Base-by-base conservation (phyloP, 2,888 invertebrate species). In the Autographa gamma region DNA sequence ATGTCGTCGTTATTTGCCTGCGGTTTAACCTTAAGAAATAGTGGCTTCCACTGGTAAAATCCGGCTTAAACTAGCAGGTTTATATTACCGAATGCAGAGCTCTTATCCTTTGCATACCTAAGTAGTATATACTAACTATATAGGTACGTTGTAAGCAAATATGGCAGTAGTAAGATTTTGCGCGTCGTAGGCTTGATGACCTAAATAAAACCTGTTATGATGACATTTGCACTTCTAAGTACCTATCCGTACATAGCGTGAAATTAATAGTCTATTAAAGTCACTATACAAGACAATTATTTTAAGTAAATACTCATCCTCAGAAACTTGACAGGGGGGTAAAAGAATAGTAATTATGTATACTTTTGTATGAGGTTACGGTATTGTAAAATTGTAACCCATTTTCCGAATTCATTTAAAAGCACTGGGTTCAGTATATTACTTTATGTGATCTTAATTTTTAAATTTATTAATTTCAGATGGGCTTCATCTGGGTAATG, bases 401-500 rank as follows among this genome's bases (percentile, higher is more conserved):
- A n/a, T n/a, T n/a, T n/a, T n/a, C n/a, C n/a, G n/a, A n/a, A n/a
- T n/a, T n/a, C n/a, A n/a, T n/a, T n/a, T n/a, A n/a, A n/a, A n/a
- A n/a, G n/a, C n/a, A n/a, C n/a, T n/a, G n/a, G n/a, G n/a, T n/a
- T n/a, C n/a, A n/a, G n/a, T n/a, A n/a, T n/a, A n/a, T n/a, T n/a
- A n/a, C n/a, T n/a, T n/a, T n/a, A n/a, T n/a, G n/a, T n/a, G n/a
- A n/a, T n/a, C 5, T 16, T 43, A n/a, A n/a, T n/a, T 16, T n/a
- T 48, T 48, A 0, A 1, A 48, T 48, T 13, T 13, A 9, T 11
- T 6, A 1, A 0, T 79, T 61, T 0, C 85, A 95, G 95, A 89
- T 95, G 61, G 95, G 95, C 3, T 91, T 95, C 81, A 59, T 92
- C 0, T 94, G 93, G 94, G 94, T 94, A 65, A 32, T 95, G n/a